Percentiles rank a stretch among this genome's conserved stretches.
phyloP scores from a whole-genome alignment of 2,888 invertebrate species.

The Argynnis bischoffii region DNA sequence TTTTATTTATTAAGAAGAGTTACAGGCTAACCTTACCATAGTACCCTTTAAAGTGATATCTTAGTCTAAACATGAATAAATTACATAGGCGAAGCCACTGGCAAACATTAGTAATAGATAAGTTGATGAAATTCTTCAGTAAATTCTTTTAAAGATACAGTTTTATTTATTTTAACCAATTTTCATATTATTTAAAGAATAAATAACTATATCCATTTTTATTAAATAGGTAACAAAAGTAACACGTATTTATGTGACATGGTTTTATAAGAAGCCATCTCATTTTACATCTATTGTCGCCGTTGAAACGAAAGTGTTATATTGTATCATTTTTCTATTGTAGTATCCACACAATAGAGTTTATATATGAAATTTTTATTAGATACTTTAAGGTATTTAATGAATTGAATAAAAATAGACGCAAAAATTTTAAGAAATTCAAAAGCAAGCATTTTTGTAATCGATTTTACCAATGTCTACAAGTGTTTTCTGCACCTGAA shows the following conservation, averaged over 20 bases:
- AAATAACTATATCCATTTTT: background rate
- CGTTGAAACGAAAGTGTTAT: constrained; percentile 26
- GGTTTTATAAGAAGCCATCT: constrained; percentile 13
- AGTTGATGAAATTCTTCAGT: too few species aligned
- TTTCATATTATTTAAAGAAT: background rate
- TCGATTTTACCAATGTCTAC: too few species aligned
- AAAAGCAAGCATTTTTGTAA: background rate
- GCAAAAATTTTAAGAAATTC: background rate
- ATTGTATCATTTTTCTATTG: constrained; percentile 28
- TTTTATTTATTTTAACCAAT: too few species aligned
- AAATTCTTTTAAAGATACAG: too few species aligned
- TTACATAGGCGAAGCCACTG: too few species aligned
- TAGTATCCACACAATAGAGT: constrained; percentile 20
- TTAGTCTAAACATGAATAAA: too few species aligned
- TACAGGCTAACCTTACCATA: too few species aligned
- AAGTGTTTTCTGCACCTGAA: too few species aligned
- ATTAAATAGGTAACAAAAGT: background rate
- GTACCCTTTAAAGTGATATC: too few species aligned
- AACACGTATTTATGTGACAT: constrained; percentile 7
- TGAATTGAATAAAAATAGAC: background rate
- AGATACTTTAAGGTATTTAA: background rate
- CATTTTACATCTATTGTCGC: constrained; percentile 22
- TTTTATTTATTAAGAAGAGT: too few species aligned
- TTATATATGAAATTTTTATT: constrained; percentile 1
- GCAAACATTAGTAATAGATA: too few species aligned